Conservation (phyloP, 2,888 invertebrate species). For the Phyto melanocephala region DNA sequence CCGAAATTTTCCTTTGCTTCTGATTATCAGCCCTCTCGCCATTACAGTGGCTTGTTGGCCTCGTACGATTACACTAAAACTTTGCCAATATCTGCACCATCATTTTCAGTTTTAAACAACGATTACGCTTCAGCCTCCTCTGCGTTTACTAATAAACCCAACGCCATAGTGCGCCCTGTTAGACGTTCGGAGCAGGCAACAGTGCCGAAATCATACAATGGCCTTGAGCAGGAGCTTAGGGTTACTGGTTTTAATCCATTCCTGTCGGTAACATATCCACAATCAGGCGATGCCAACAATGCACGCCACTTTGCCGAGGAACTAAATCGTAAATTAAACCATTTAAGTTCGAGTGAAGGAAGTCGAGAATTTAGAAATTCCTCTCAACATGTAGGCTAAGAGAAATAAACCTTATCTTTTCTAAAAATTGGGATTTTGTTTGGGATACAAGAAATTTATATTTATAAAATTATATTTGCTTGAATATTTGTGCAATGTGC, state of each 20-base stretch:
- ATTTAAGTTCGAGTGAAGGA: constrained; percentile 81
- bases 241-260: constrained; percentile 51
- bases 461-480: no score
- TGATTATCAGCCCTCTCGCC: constrained; percentile 41
- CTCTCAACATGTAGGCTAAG: constrained; percentile 57
- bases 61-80: constrained; percentile 63
- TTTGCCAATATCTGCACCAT: constrained; percentile 63
- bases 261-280: constrained; percentile 56
- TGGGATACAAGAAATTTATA: neutral
- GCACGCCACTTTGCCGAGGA: constrained; percentile 82
- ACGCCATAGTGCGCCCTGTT: constrained; percentile 81
- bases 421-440: constrained; percentile 36
- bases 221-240: constrained; percentile 42
- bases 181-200: constrained; percentile 74
- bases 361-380: constrained; percentile 75
- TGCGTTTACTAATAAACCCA: constrained; percentile 78
- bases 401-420: neutral
- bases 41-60: constrained; percentile 27
- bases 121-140: constrained; percentile 66
- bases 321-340: constrained; percentile 85
- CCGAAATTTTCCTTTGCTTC: constrained; percentile 74
- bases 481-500: no score
- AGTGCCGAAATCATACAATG: constrained; percentile 55
- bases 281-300: constrained; percentile 59
- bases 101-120: constrained; percentile 71